Base-by-base conservation (phyloP, 2,888 invertebrate species). In the Xanthorhoe spadicearia region DNA sequence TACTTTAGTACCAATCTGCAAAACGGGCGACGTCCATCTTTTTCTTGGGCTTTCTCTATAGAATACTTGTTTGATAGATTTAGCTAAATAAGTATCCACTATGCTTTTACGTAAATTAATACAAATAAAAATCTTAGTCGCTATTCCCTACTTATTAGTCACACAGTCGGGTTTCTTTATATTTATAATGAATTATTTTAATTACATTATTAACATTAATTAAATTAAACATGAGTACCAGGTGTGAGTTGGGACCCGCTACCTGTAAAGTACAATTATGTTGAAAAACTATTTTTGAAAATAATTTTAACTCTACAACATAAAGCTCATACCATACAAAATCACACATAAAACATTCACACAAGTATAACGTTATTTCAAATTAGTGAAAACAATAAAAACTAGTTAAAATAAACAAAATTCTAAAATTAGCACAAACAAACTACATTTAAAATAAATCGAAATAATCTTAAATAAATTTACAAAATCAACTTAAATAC, bases 191-290 rank as follows among this genome's bases (percentile, higher is more conserved):
- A 46, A 55, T 28, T 60, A 55, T 59, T 56, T 55, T n/a, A 51
- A 38, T 49, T 49, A 48, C 15, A 50, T 56, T 70, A 74, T 75
- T 17, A 35, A 62, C 74, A 77, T 73, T 73, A 71, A 66, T 73
- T 71, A 68, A 48, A 15, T 62, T 69, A 90, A 32, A 91, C 91
- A 58, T 91, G 91, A 19, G 92, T 91, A 46, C 88, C 92, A 49
- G 84, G 76, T 59, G 80, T 82, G 52, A 77, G 61, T 68, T 83
- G 81, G 52, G 75, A 71, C 57, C 84, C 83, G 66, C 75, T 87
- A 82, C 90, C 91, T 90, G 88, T n/a, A 82, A 48, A 88, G 53
- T 15, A 63, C 13, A 59, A 55, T 38, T 19, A 23, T 0, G 17
- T 8, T 13, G 3, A 51, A 19, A 58, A 64, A 32, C 15, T 15